A percentile compares a stretch with the other conserved stretches of the same genome.
Evolutionary conservation across 2,113 vertebrate species (phyloP).

Genomic region (Syngnathus scovelli): DNA sequence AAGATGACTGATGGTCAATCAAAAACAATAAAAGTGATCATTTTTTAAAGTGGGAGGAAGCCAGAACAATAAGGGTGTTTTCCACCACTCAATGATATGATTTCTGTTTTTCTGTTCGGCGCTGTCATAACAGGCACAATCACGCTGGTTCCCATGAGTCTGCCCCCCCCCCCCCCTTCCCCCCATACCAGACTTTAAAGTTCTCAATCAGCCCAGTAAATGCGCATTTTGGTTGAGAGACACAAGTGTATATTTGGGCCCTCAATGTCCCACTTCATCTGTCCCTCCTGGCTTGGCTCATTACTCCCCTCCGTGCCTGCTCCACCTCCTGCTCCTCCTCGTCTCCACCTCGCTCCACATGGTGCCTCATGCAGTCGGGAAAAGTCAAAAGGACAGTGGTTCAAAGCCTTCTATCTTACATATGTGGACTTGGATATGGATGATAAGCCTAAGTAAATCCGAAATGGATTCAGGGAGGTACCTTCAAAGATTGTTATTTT

Average conservation of each 20-base stretch:
- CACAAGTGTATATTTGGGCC: conserved; percentile 25
- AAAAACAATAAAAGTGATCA: conserved; percentile 41
- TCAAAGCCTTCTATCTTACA: background rate
- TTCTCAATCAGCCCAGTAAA: conserved; percentile 27
- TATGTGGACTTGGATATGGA: background rate
- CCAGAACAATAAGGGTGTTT: conserved; percentile 17
- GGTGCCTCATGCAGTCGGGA: background rate
- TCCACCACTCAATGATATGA: conserved; percentile 28
- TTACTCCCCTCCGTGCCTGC: conserved; percentile 36
- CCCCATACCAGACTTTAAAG: conserved; percentile 9
- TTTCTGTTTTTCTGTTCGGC: conserved; percentile 5
- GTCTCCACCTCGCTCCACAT: conserved; percentile 13
- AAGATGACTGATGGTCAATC: conserved; percentile 30
- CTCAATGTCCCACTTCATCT: conserved; percentile 31
- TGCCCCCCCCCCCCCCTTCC: background rate
- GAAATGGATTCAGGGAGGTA: background rate
- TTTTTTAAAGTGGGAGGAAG: conserved; percentile 36
- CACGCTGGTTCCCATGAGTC: background rate
- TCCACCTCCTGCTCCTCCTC: conserved; percentile 38
- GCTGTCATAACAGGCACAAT: conserved; percentile 12
- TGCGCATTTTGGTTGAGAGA: conserved; percentile 29
- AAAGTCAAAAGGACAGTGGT: conserved; percentile 5
- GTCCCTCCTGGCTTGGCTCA: conserved; percentile 35
- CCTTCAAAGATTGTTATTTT: too few relatives aligned
- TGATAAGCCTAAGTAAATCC: background rate